Base-by-base conservation (phyloP, 2,113 vertebrate species). In the Bos javanicus region DNA sequence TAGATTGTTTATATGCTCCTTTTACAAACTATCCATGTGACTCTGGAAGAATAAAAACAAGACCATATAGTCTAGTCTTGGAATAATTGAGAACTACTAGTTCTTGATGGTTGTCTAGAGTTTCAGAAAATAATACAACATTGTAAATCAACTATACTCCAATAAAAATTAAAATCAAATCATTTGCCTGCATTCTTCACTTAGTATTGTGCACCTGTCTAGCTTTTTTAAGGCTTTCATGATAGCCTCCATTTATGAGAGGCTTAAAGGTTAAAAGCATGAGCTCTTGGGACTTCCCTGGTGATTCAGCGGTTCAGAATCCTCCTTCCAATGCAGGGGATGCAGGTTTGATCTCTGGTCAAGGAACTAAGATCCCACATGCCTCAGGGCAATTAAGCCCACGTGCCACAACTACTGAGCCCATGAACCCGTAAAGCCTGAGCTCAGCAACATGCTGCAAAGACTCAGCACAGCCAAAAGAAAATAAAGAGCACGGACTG, bases 41-140 rank as follows among this genome's bases (percentile, higher is more conserved):
- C 54, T 56, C 54, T 94, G 71, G 71, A 90, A 94, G n/a, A 91
- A 64, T 83, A 67, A 92, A 96, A 97, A 82, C 28, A 92, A 56
- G 52, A 52, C 5, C 7, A 64, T 56, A 60, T 9, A 43, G 78
- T 84, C 57, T 91, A 28, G 16, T 78, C 82, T 62, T 60, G 52
- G 26, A 21, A 23, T 59, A 84, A 74, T 57, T 71, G 46, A 89
- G 56, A 95, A 67, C 59, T 39, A 74, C 17, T 48, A 43, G 39
- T 80, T 87, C 48, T 43, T 92, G 14, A 60, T 36, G n/a, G 26
- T 83, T 87, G 33, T 80, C 74, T 48, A 15, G 2, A 89, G 67
- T 86, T 97, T 50, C 46, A 12, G 46, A 52, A 81, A 81, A 28
- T 21, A 81, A 81, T 6, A 12, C 16, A 81, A 81, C 46, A 81